A percentile compares a stretch with the other conserved stretches of the same genome.
Evolutionary conservation across 2,888 invertebrate genomes (phyloP).

Genomic region (Cactoblastis cactorum): DNA sequence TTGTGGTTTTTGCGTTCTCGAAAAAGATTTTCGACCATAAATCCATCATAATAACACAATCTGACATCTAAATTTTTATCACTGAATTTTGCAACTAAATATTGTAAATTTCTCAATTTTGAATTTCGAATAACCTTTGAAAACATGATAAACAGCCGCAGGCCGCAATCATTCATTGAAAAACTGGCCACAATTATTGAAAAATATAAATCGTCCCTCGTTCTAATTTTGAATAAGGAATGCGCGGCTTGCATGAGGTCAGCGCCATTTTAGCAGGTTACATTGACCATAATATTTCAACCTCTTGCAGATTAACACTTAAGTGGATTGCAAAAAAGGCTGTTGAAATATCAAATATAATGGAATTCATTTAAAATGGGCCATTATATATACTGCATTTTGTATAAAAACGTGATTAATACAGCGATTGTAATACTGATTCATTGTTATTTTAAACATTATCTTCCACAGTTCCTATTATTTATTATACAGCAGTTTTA

Average conservation of each 20-base stretch:
- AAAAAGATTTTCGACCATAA: too few species aligned
- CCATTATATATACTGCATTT: background rate
- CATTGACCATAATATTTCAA: constrained; percentile 1
- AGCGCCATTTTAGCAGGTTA: constrained; percentile 25
- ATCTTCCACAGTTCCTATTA: too few species aligned
- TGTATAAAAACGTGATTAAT: too few species aligned
- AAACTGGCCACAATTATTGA: constrained; percentile 24
- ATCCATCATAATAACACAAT: too few species aligned
- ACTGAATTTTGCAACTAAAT: background rate
- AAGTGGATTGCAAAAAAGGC: background rate
- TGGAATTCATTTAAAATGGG: background rate
- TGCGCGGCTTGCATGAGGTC: constrained; percentile 28
- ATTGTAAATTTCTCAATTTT: too few species aligned
- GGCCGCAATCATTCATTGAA: constrained; percentile 7
- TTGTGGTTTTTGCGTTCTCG: too few species aligned
- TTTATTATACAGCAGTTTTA: too few species aligned
- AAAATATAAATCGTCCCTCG: constrained; percentile 26
- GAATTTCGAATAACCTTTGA: too few species aligned
- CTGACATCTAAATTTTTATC: background rate
- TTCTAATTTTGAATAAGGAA: constrained; percentile 29
- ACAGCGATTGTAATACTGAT: too few species aligned
- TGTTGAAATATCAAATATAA: too few species aligned
- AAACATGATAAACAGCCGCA: constrained; percentile 3
- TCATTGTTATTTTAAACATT: too few species aligned
- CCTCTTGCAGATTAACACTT: background rate